Conservation (phyloP, 2,797 vertebrate genomes). For the Pelobates cultripes region DNA sequence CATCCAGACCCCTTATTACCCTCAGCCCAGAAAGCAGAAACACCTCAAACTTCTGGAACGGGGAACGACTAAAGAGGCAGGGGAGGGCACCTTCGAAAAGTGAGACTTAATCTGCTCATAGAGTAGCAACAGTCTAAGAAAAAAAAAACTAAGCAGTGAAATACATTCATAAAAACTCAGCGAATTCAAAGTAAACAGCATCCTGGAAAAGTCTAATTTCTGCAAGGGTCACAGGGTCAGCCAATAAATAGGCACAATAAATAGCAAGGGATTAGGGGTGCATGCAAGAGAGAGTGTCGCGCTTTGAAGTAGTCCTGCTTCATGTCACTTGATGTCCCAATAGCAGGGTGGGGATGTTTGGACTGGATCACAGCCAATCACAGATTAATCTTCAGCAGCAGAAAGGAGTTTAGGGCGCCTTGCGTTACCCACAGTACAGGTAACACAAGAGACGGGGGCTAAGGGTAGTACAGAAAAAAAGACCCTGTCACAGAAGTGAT, state of each 20-base stretch:
- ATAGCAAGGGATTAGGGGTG: slow-evolving; percentile 47
- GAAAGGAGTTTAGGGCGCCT: slow-evolving; percentile 48
- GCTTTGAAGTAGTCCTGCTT: slow-evolving; percentile 30
- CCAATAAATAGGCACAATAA: slow-evolving; percentile 33
- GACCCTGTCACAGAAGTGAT: slow-evolving; percentile 33
- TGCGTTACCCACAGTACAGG: slow-evolving; percentile 42
- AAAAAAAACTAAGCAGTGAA: not conserved
- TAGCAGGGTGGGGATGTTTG: slow-evolving; percentile 62
- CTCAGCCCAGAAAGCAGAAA: slow-evolving; percentile 37
- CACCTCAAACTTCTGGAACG: slow-evolving; percentile 34
- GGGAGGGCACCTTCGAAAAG: slow-evolving; percentile 28
- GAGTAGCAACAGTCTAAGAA: not conserved
- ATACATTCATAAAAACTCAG: not conserved
- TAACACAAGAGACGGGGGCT: slow-evolving; percentile 3
- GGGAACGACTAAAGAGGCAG: slow-evolving; percentile 26
- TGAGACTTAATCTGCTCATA: not conserved
- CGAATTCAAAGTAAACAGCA: not conserved
- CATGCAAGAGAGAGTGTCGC: slow-evolving; percentile 1
- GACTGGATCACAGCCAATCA: slow-evolving; percentile 63
- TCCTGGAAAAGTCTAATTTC: slow-evolving; percentile 21
- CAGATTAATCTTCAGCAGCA: slow-evolving; percentile 57
- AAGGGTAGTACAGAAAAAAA: not conserved
- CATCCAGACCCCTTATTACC: slow-evolving; percentile 20
- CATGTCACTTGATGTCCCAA: slow-evolving; percentile 61
- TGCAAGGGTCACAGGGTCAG: slow-evolving; percentile 22